Evolutionary conservation across 1,140 invertebrate genomes (phyloP).

Genomic region (Bombyx mandarina): DNA sequence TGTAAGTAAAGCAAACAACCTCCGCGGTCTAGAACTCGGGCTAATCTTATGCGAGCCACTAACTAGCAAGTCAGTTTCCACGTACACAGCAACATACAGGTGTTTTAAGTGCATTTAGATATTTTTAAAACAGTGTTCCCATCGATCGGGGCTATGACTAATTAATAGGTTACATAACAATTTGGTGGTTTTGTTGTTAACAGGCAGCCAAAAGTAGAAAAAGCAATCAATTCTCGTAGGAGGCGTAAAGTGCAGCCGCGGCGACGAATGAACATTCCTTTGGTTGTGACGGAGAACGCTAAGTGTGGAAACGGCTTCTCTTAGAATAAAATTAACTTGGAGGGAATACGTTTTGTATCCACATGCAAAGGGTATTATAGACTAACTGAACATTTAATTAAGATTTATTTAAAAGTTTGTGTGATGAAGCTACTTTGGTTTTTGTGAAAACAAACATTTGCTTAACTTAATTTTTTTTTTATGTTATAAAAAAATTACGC

Average conservation of each 20-base stretch:
- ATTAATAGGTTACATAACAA: slow-evolving; percentile 34
- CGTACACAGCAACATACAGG: too few species aligned
- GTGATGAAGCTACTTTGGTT: too few species aligned
- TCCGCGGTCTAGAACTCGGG: too few species aligned
- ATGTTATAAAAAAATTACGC: too few species aligned
- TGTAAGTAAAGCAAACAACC: too few species aligned
- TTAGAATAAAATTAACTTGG: not conserved
- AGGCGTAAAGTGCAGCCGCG: slow-evolving; percentile 36
- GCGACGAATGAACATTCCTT: slow-evolving; percentile 31
- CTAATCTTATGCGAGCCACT: too few species aligned
- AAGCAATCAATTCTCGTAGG: slow-evolving; percentile 33
- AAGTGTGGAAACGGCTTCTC: slow-evolving; percentile 18
- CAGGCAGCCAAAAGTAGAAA: slow-evolving; percentile 27
- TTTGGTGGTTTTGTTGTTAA: slow-evolving; percentile 26
- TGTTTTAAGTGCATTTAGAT: too few species aligned
- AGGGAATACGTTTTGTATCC: not conserved
- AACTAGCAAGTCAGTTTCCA: too few species aligned
- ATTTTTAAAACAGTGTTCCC: slow-evolving; percentile 8
- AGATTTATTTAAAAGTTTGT: too few species aligned
- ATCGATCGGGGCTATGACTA: slow-evolving; percentile 15
- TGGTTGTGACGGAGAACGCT: slow-evolving; percentile 16
- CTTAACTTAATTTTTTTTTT: too few species aligned
- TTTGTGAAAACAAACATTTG: too few species aligned
- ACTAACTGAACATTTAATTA: too few species aligned
- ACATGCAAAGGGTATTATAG: not conserved